Conservation (phyloP, 2,888 invertebrate species). For the Caenorhabditis afra region DNA sequence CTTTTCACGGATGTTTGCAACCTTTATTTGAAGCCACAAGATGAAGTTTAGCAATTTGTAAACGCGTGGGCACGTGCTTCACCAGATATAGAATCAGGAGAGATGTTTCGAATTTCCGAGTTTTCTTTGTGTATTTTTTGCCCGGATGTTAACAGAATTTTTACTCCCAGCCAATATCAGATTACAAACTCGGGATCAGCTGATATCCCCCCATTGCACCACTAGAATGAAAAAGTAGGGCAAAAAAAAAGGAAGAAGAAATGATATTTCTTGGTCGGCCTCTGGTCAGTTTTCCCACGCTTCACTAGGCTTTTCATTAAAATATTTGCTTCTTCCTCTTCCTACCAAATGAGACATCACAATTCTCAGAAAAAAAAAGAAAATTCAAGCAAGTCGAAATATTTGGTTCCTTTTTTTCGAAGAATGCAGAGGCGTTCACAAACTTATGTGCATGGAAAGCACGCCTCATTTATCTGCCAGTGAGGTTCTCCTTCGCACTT, state of each 20-base stretch:
- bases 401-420: too few relatives aligned
- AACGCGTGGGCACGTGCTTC: too few relatives aligned
- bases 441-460: slow-evolving; percentile 12
- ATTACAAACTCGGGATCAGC: slow-evolving; percentile 34
- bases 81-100: neutral
- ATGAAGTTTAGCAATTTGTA: too few relatives aligned
- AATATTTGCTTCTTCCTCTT: too few relatives aligned
- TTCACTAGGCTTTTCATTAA: too few relatives aligned
- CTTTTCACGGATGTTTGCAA: too few relatives aligned
- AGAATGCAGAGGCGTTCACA: neutral
- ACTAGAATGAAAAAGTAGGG: neutral
- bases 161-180: slow-evolving; percentile 17
- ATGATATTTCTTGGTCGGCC: neutral
- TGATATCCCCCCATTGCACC: neutral
- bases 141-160: slow-evolving; percentile 32
- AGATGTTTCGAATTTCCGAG: slow-evolving; percentile 25
- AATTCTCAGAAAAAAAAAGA: neutral
- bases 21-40: too few relatives aligned
- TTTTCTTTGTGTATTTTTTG: slow-evolving; percentile 24
- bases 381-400: too few relatives aligned
- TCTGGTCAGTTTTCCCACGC: too few relatives aligned
- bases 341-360: too few relatives aligned
- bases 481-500: neutral
- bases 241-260: neutral
- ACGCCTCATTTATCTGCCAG: slow-evolving; percentile 11